Evolutionary conservation across 2,113 vertebrate genomes (phyloP), one percentile per base, ranked within the genome.

Genomic region (Micromys minutus): DNA sequence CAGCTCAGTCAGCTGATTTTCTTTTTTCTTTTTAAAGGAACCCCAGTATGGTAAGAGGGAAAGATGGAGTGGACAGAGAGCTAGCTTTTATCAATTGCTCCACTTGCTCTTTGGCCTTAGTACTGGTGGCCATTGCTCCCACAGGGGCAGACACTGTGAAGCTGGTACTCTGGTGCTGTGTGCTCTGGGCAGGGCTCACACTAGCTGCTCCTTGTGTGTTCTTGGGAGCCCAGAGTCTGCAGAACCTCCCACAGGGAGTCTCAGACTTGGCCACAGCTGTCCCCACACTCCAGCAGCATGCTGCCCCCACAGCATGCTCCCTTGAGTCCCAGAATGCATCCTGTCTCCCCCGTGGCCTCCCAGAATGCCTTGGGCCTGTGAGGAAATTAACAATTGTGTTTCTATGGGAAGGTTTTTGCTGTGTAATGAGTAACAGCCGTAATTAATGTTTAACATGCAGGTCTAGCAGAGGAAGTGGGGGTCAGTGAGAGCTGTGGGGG

Each of bases 371-470:
- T 93, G 92, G 88, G 94, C 91, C 93, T 55, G 55, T 26, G 6
- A 96, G 95, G 95, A 98, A 97, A 96, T 96, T 93, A 95, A 80
- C 93, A 79, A 69, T 97, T 85, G 75, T 94, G 77, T 95, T 94
- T 95, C 86, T 96, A 89, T 63, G 21, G 0, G 0, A n/a, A 96
- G 91, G 86, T 89, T 95, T 98, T 76, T 95, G 94, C 93, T 93
- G 24, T 93, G 90, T 97, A 98, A 97, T 97, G 89, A 96, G 89
- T 96, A 97, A 98, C 96, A 94, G 90, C 96, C 57, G 21, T 94
- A 97, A 97, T 98, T 96, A 98, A 97, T 97, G 94, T 97, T 97
- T 98, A 98, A 97, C 97, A 97, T 84, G 57, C 97, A 94, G 96
- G 88, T 97, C 94, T 95, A 76, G 88, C 17, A 52, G 91, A 92